A percentile compares a stretch with the other conserved stretches of the same genome.
Conservation (phyloP, 2,888 invertebrate species). For the Epinotia bilunana region DNA sequence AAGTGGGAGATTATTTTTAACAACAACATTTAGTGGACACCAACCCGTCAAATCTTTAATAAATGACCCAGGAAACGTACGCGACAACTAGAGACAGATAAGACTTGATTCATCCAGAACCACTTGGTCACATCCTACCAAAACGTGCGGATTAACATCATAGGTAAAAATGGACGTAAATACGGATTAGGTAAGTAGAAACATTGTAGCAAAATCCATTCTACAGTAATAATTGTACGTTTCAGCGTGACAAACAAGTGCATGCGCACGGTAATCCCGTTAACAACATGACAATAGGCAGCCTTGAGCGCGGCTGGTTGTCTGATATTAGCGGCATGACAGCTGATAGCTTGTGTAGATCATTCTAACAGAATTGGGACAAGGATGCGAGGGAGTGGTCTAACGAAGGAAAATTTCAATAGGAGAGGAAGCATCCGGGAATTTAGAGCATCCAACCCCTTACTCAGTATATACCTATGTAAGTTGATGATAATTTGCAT, state of each 20-base stretch:
- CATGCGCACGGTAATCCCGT: conserved; percentile 1
- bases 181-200: neutral
- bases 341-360: conserved; percentile 28
- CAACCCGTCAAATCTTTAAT: too few relatives aligned
- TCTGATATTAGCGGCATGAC: conserved; percentile 11
- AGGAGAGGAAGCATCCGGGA: neutral
- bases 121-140: neutral
- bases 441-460: neutral
- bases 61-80: too few relatives aligned
- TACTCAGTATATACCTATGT: too few relatives aligned
- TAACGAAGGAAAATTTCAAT: conserved; percentile 5
- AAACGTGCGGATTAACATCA: neutral
- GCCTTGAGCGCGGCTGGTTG: conserved; percentile 33
- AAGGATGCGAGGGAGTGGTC: conserved; percentile 24
- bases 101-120: neutral
- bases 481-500: too few relatives aligned
- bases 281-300: conserved; percentile 25
- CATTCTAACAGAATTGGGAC: conserved; percentile 22
- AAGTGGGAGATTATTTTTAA: too few relatives aligned
- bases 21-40: too few relatives aligned
- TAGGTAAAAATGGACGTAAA: neutral
- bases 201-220: neutral
- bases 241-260: conserved; percentile 15
- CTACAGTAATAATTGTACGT: neutral
- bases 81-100: too few relatives aligned